Evolutionary conservation across 2,113 vertebrate species (phyloP), one percentile per base, ranked within the genome.

Genomic region (Ammodramus savannarum): DNA sequence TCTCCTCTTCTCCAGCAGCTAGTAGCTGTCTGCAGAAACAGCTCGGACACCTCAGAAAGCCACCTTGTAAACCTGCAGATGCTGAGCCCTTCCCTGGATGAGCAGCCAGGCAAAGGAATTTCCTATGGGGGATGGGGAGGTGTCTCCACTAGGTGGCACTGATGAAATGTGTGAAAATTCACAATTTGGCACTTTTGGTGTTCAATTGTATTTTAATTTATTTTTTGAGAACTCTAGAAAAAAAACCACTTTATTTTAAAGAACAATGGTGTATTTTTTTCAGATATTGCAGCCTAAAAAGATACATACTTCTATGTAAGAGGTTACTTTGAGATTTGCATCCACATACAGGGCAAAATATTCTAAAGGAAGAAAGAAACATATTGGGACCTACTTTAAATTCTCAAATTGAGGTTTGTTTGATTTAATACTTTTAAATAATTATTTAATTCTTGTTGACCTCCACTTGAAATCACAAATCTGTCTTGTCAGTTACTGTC

Each of bases 71-170:
- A 85, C 25, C 10, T 54, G 36, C 16, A 80, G 63, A 67, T 61
- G 21, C 4, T 29, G 31, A 67, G 11, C 19, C 7, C 13, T 57
- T 38, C 16, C n/a, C 4, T 6, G 0, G 2, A 4, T 4, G 18
- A 54, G 29, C 11, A 5, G 11, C 65, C 16, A 31, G 26, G 18
- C 23, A 31, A 38, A 27, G 13, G 1, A 0, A 2, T 25, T 91
- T 75, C 31, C 27, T 38, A 1, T 7, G 7, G 31, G 29, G 10
- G 26, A 22, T 13, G 26, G 29, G n/a, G 10, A 39, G 10, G 15
- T 3, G 14, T 34, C 8, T 83, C 80, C 90, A 21, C 91, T 86
- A 95, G 93, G 36, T 97, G 97, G 95, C 92, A 76, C 90, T 93
- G 58, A 36, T 57, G 89, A 95, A 94, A 89, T 81, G 39, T 13